Percentiles rank a stretch among this genome's conserved stretches.
Evolutionary conservation across 2,888 invertebrate species (phyloP).

Genomic region (Cyclophora punctaria): DNA sequence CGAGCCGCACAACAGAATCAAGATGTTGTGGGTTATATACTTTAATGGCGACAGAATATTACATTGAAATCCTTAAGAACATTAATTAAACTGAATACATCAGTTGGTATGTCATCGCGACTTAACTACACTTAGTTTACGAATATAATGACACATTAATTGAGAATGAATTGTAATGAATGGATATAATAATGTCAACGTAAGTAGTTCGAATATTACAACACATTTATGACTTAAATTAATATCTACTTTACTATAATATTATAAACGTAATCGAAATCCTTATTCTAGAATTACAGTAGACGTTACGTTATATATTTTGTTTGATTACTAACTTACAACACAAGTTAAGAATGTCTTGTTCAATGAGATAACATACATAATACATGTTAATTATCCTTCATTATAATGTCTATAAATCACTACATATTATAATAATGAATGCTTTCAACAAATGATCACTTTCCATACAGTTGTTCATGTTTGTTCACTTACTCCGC

Average conservation of each 20-base stretch:
- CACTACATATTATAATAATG: too few species aligned
- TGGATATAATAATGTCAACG: conserved; percentile 32
- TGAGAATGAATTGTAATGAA: conserved; percentile 41
- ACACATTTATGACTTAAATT: conserved; percentile 27
- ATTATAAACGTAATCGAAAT: conserved; percentile 51
- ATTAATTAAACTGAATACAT: conserved; percentile 53
- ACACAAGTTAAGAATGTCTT: conserved; percentile 27
- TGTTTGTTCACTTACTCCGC: too few species aligned
- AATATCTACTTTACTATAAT: conserved; percentile 36
- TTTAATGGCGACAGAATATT: conserved; percentile 66
- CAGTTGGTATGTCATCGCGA: conserved; percentile 54
- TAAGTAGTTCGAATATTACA: conserved; percentile 36
- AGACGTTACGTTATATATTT: conserved; percentile 38
- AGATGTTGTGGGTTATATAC: conserved; percentile 42
- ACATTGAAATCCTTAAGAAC: conserved; percentile 60
- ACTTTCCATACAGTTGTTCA: too few species aligned
- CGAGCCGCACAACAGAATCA: conserved; percentile 10
- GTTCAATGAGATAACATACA: conserved; percentile 5
- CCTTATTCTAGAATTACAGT: conserved; percentile 37
- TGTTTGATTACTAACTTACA: conserved; percentile 46
- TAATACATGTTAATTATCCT: not conserved
- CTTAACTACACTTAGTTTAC: conserved; percentile 52
- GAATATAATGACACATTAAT: conserved; percentile 59
- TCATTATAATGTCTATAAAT: too few species aligned
- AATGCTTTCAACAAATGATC: too few species aligned